phyloP scores from a whole-genome alignment of 2,113 vertebrate genomes.

The Notechis scutatus region DNA sequence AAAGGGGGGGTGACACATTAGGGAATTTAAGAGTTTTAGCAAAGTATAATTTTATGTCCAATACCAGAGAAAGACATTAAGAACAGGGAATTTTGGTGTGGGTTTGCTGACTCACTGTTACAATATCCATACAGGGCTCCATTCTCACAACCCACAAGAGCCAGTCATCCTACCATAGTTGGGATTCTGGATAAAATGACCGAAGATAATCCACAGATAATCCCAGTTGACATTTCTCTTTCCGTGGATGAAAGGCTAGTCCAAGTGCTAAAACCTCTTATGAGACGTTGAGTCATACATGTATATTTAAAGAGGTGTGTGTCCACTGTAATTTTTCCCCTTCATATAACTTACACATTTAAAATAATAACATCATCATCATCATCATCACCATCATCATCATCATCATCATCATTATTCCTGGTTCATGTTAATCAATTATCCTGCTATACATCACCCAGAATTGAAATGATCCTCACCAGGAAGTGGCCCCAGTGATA shows the following conservation, averaged over 20 bases:
- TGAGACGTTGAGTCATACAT: not conserved
- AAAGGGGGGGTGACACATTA: too few species aligned
- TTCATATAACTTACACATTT: not conserved
- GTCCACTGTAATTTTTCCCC: not conserved
- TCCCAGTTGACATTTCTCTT: not conserved
- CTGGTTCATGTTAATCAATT: not conserved
- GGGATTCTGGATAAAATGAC: too few species aligned
- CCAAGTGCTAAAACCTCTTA: not conserved
- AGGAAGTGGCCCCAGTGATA: too few species aligned
- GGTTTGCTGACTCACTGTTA: too few species aligned
- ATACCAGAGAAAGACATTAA: too few species aligned
- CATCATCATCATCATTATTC: too few species aligned
- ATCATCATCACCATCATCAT: rapidly evolving
- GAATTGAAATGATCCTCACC: not conserved
- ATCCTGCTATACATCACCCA: not conserved
- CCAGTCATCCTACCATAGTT: too few species aligned
- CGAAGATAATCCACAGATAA: not conserved
- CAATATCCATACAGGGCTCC: too few species aligned
- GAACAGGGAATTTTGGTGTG: too few species aligned
- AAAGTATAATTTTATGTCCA: too few species aligned
- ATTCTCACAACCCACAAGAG: too few species aligned
- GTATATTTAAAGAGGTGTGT: not conserved
- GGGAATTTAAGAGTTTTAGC: too few species aligned
- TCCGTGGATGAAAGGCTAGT: not conserved
- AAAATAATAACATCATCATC: not conserved